Evolutionary conservation across 1,140 invertebrate genomes (phyloP).

Genomic region (Matsumurasca onukii): DNA sequence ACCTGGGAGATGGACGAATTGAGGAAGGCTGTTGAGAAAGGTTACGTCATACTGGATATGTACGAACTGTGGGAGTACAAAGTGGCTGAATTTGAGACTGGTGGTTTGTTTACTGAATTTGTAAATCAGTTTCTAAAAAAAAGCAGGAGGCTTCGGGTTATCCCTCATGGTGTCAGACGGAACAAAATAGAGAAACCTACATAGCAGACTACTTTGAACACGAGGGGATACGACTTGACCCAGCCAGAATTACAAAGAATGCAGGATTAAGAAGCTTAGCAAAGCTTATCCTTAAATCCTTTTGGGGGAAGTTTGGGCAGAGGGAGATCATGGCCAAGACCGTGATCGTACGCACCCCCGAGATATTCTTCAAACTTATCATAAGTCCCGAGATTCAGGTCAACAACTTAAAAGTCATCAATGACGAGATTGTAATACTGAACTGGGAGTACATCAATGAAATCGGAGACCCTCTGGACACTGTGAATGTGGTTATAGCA

Average conservation of each 20-base stretch:
- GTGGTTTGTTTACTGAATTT: slow-evolving; percentile 43
- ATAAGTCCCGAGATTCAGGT: neutral
- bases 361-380: neutral
- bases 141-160: slow-evolving; percentile 46
- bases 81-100: slow-evolving; percentile 30
- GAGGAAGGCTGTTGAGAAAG: slow-evolving; percentile 43
- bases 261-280: neutral
- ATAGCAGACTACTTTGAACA: neutral
- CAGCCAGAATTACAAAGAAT: neutral
- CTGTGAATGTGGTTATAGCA: slow-evolving; percentile 46
- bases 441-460: slow-evolving; percentile 8
- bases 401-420: neutral
- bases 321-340: neutral
- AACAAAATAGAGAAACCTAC: neutral
- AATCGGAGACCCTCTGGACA: neutral
- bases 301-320: slow-evolving; percentile 1
- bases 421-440: too few species aligned
- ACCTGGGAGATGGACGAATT: slow-evolving; percentile 49
- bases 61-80: slow-evolving; percentile 49
- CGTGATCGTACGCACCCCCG: neutral
- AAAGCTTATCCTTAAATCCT: neutral
- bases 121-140: slow-evolving; percentile 46
- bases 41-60: slow-evolving; percentile 46
- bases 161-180: slow-evolving; percentile 33
- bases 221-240: neutral